Evolutionary conservation across 2,797 vertebrate species (phyloP).

Genomic region (Pangasius krempfi): DNA sequence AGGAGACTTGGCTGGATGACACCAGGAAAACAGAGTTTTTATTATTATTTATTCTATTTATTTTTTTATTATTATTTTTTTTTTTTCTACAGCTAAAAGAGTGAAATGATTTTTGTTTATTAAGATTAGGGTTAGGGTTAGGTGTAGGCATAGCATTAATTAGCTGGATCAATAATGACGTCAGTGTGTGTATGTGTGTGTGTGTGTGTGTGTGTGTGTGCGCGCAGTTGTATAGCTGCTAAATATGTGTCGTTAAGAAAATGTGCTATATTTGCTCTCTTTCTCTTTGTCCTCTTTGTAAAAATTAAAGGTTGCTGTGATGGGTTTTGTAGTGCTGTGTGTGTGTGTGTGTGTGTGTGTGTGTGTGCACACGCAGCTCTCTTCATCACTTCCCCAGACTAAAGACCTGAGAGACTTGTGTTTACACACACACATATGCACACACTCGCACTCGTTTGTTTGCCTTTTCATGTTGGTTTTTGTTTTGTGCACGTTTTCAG

Average conservation of each 20-base stretch:
- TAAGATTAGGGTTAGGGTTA: not conserved
- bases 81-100: not conserved
- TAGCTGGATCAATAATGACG: not conserved
- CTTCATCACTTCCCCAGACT: conserved; percentile 29
- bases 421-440: conserved; percentile 47
- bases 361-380: not conserved
- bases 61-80: not conserved
- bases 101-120: not conserved
- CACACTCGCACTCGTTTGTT: conserved; percentile 49
- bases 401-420: conserved; percentile 50
- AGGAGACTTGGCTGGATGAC: not conserved
- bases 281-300: not conserved
- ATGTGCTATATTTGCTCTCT: not conserved
- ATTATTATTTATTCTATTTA: not conserved
- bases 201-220: conserved; percentile 49
- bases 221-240: not conserved
- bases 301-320: conserved; percentile 22
- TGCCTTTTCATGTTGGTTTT: conserved; percentile 57
- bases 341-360: conserved; percentile 42
- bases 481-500: conserved; percentile 46
- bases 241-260: not conserved
- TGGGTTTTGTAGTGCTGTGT: conserved; percentile 44
- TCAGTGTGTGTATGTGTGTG: conserved; percentile 39
- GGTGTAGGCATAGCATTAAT: not conserved
- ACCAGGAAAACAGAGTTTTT: not conserved